Base-by-base conservation (phyloP, 92 coral and sea anemone genomes). In the Phymanthus crucifer region DNA sequence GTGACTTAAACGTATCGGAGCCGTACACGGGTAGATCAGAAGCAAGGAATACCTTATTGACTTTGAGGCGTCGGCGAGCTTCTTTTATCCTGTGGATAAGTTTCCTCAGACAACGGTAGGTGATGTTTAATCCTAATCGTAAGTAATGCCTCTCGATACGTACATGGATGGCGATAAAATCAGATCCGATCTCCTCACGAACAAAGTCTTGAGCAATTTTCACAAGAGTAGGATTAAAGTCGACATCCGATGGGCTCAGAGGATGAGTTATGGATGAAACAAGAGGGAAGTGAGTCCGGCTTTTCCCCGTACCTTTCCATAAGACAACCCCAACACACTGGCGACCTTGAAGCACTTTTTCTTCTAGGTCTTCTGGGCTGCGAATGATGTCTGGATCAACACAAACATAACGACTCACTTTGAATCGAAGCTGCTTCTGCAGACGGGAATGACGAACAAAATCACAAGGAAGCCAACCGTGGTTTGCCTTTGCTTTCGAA, bases 331-430 rank as follows among this genome's bases (percentile, higher is more conserved):
- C 99, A 50, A 95, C 94, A 58, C 99, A 95, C 14, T 76, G 54
- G 16, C 93, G 91, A 23, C 95, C 94, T 71, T 87, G 84, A n/a
- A 95, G 78, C 32, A 95, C 90, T 38, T 80, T 92, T 38, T 86
- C 84, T 65, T 95, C 99, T 18, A 95, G 82, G 58, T 90, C 97
- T 26, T 82, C 83, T 47, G 90, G 87, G 24, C 89, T 79, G 43
- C 84, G 87, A 66, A 95, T 87, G 1, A 95, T 84, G 69, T 95
- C 93, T 29, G 99, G 99, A 78, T 95, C 99, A 17, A 95, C 99
- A 45, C 99, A 95, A 17, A 95, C 84, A 76, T 89, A 95, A 14
- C 98, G 92, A 73, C 91, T 90, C n/a, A 95, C 90, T 85, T 93
- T 89, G 73, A 95, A 95, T 13, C 89, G 91, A 10, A 95, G 88